These are phyloP conservation scores for Sebastes kiyomatsui DNA, from an alignment of 2,797 vertebrate species.

Conservation along the genomic window DNA sequence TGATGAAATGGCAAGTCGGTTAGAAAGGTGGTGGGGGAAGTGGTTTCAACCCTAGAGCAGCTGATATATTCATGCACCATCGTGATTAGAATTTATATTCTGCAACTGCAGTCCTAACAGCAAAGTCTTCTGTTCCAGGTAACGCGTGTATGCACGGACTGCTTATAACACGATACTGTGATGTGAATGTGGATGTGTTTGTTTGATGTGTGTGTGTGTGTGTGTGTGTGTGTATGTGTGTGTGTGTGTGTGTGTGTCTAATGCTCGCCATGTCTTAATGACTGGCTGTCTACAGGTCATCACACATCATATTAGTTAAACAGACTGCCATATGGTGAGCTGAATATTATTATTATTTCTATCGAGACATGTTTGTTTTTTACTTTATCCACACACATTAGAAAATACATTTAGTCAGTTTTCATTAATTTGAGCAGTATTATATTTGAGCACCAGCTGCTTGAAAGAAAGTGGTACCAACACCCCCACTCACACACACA, in stretches of 20 bases:
- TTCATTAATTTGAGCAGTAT: slow-evolving; percentile 4
- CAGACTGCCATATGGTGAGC: slow-evolving; percentile 27
- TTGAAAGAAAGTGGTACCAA: neutral
- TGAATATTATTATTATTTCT: slow-evolving; percentile 20
- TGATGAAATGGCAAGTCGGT: slow-evolving; percentile 13
- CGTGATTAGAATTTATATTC: slow-evolving; percentile 58
- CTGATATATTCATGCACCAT: slow-evolving; percentile 56
- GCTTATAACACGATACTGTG: slow-evolving; percentile 7
- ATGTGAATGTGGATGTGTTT: slow-evolving; percentile 1
- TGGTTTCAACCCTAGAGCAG: slow-evolving; percentile 37
- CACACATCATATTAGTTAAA: slow-evolving; percentile 41
- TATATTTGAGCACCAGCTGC: slow-evolving; percentile 20
- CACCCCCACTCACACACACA: too few species aligned
- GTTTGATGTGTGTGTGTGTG: neutral
- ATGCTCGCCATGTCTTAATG: slow-evolving; percentile 20
- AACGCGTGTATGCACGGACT: slow-evolving; percentile 19
- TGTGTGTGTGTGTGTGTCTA: neutral
- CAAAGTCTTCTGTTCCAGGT: slow-evolving; percentile 26
- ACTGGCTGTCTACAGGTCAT: slow-evolving; percentile 40
- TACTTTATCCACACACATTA: slow-evolving; percentile 1
- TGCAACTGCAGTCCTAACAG: slow-evolving; percentile 33
- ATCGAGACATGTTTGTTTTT: neutral
- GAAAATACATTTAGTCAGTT: neutral
- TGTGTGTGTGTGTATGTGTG: neutral
- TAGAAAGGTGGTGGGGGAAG: slow-evolving; percentile 25